These are phyloP conservation scores for Erebia ligea DNA, from an alignment of 2,888 invertebrate species.

Conservation along the genomic window DNA sequence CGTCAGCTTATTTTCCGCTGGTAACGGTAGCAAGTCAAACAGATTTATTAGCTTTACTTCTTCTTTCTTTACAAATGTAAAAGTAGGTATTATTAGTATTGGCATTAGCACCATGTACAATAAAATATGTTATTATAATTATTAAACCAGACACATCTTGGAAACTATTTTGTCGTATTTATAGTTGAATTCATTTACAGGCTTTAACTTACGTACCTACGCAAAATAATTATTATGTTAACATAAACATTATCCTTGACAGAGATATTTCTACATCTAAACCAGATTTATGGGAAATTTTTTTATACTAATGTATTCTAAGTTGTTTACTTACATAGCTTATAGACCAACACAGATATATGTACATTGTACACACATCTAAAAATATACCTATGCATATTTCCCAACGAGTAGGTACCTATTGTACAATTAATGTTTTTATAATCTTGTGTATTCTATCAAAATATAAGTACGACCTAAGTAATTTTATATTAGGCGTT, in stretches of 20 bases:
- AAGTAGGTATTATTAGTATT: slow-evolving; percentile 63
- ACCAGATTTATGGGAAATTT: slow-evolving; percentile 31
- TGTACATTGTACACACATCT: not conserved
- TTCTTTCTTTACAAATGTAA: slow-evolving; percentile 44
- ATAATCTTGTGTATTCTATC: not conserved
- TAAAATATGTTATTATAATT: slow-evolving; percentile 50
- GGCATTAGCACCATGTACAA: slow-evolving; percentile 54
- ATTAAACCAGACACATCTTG: slow-evolving; percentile 54
- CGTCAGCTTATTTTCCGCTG: not conserved
- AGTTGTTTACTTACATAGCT: not conserved
- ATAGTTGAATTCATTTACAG: slow-evolving; percentile 40
- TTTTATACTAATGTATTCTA: slow-evolving; percentile 28
- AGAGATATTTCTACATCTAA: slow-evolving; percentile 36
- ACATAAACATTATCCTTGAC: slow-evolving; percentile 40
- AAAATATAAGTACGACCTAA: too few relatives aligned
- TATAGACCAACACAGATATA: not conserved
- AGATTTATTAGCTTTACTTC: slow-evolving; percentile 18
- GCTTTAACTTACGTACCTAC: slow-evolving; percentile 31
- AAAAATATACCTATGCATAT: too few relatives aligned
- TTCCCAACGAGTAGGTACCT: not conserved
- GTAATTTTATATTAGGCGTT: too few relatives aligned
- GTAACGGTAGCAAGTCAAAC: not conserved
- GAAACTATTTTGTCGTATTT: slow-evolving; percentile 49
- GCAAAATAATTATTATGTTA: slow-evolving; percentile 39
- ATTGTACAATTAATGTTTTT: not conserved